phyloP scores from a whole-genome alignment of 2,888 invertebrate species.

The Cantharis lateralis region DNA sequence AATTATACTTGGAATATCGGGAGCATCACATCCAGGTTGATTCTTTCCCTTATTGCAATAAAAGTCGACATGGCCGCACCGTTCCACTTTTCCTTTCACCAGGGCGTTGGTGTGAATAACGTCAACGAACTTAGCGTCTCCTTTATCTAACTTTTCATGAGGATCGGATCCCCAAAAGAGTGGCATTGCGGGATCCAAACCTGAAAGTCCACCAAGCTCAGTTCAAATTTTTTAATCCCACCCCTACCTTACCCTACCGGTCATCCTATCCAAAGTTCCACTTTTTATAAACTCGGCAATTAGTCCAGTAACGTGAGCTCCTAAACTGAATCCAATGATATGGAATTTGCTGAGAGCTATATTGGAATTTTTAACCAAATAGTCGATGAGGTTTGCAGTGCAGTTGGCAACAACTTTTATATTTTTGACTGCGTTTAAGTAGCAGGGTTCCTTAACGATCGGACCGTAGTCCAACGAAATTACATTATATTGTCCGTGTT shows the following conservation, averaged over 20 bases:
- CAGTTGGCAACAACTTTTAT: constrained; percentile 65
- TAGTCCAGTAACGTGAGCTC: constrained; percentile 64
- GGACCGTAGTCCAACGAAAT: constrained; percentile 67
- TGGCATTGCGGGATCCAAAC: constrained; percentile 70
- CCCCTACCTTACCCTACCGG: constrained; percentile 58
- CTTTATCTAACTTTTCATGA: constrained; percentile 58
- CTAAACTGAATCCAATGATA: constrained; percentile 68
- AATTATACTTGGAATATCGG: constrained; percentile 26
- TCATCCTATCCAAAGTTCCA: constrained; percentile 59
- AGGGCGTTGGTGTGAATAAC: constrained; percentile 67
- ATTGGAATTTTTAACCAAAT: constrained; percentile 54
- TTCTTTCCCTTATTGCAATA: constrained; percentile 63
- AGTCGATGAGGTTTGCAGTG: constrained; percentile 62
- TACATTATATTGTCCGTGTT: constrained; percentile 63
- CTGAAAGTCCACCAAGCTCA: constrained; percentile 46
- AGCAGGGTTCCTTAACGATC: constrained; percentile 64
- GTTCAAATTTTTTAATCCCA: no score
- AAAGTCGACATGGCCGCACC: constrained; percentile 62
- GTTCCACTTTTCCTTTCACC: constrained; percentile 61
- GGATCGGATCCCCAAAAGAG: constrained; percentile 60
- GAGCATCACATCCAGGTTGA: constrained; percentile 63
- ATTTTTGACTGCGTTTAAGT: constrained; percentile 62
- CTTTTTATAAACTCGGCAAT: constrained; percentile 57
- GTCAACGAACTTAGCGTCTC: constrained; percentile 67
- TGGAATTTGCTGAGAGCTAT: constrained; percentile 60